Evolutionary conservation across 2,797 vertebrate species (phyloP).

Genomic region (Discoglossus pictus): DNA sequence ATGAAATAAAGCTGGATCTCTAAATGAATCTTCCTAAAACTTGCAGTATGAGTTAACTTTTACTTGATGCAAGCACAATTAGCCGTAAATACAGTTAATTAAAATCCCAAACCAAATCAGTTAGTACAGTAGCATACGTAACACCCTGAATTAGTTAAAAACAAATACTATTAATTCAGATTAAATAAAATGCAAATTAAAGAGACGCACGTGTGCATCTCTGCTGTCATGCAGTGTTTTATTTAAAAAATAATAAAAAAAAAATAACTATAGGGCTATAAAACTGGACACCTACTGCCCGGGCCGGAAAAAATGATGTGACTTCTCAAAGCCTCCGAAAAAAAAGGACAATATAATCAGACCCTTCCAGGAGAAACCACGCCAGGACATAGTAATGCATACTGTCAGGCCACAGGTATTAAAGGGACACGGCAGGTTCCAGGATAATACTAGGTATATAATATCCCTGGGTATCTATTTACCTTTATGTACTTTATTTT

Average conservation of each 20-base stretch:
- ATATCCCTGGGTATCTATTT: too few relatives aligned
- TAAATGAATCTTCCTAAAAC: constrained; percentile 90
- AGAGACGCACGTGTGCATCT: constrained; percentile 68
- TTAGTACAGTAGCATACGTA: constrained; percentile 86
- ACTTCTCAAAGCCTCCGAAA: too few relatives aligned
- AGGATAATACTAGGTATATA: too few relatives aligned
- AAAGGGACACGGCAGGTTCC: too few relatives aligned
- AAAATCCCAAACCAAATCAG: constrained; percentile 69
- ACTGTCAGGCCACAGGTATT: too few relatives aligned
- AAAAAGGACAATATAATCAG: too few relatives aligned
- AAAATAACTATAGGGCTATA: constrained; percentile 50
- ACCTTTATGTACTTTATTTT: too few relatives aligned
- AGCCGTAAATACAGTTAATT: constrained; percentile 70
- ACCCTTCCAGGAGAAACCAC: too few relatives aligned
- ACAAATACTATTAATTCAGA: constrained; percentile 77
- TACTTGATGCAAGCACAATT: constrained; percentile 76
- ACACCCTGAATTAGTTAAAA: constrained; percentile 86
- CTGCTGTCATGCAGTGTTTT: constrained; percentile 78
- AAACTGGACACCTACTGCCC: constrained; percentile 32
- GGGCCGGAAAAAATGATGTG: too few relatives aligned
- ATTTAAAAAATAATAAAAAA: constrained; percentile 75
- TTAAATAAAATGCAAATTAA: constrained; percentile 74
- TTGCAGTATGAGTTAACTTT: constrained; percentile 98
- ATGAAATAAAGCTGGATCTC: constrained; percentile 79
- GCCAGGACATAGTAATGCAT: too few relatives aligned